Conservation (phyloP, 2,797 vertebrate species). For the Dipus sagitta region DNA sequence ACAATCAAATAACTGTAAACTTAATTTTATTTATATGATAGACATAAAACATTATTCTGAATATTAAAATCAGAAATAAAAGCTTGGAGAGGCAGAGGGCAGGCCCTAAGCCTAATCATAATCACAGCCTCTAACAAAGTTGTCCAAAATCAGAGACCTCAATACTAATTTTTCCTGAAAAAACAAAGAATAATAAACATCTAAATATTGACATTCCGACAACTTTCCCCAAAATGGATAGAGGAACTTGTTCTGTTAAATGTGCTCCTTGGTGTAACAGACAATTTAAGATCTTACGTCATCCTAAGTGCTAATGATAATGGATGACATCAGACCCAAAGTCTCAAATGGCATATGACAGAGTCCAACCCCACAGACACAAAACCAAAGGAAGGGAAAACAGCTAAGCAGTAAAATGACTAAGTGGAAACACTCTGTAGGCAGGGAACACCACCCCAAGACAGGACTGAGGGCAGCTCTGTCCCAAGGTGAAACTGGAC, state of each 20-base stretch:
- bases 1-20: constrained; percentile 1
- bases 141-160: background rate
- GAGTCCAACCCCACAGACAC: constrained; percentile 60
- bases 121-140: background rate
- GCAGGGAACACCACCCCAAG: background rate
- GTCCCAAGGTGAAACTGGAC: background rate
- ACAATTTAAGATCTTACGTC: constrained; percentile 81
- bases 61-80: constrained; percentile 52
- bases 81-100: background rate
- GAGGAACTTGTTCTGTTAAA: constrained; percentile 63
- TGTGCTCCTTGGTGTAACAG: constrained; percentile 75
- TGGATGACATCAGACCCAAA: constrained; percentile 78
- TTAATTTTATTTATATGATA: constrained; percentile 8
- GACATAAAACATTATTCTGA: background rate
- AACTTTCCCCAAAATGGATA: constrained; percentile 61
- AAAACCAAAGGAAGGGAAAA: constrained; percentile 34
- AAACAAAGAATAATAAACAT: constrained; percentile 71
- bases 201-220: background rate
- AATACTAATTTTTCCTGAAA: constrained; percentile 38
- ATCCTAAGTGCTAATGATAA: constrained; percentile 75
- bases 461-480: background rate
- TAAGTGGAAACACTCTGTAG: background rate
- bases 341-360: constrained; percentile 78
- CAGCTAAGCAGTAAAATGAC: background rate
- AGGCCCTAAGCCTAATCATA: background rate